Percentiles rank a stretch among this genome's conserved stretches.
Conservation (phyloP, 2,888 invertebrate genomes). For the Apomyelois bistriatella region DNA sequence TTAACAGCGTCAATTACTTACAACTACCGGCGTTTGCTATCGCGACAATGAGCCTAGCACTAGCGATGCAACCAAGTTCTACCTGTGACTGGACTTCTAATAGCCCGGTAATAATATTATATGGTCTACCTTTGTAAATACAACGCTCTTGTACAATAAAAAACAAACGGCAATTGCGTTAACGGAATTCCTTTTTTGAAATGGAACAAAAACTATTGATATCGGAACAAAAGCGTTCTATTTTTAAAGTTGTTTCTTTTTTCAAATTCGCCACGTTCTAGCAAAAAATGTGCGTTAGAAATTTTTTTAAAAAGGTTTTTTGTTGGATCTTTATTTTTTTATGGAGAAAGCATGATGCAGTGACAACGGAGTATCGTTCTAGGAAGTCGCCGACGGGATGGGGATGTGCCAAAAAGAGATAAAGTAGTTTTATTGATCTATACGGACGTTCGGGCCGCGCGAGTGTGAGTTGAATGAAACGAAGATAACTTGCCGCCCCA, state of each 20-base stretch:
- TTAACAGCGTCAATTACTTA: slow-evolving; percentile 67
- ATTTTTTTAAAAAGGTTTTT: slow-evolving; percentile 23
- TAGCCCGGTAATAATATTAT: slow-evolving; percentile 74
- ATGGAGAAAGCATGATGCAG: slow-evolving; percentile 57
- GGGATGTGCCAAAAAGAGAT: slow-evolving; percentile 82
- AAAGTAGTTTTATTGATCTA: slow-evolving; percentile 82
- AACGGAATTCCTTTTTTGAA: slow-evolving; percentile 47
- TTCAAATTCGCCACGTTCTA: slow-evolving; percentile 34
- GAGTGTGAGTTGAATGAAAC: slow-evolving; percentile 80
- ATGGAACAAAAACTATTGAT: slow-evolving; percentile 41
- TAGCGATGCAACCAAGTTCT: slow-evolving; percentile 55
- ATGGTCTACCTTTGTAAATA: slow-evolving; percentile 74
- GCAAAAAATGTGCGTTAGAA: slow-evolving; percentile 20
- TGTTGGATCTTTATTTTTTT: slow-evolving; percentile 31
- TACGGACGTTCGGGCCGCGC: slow-evolving; percentile 77
- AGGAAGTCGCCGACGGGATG: slow-evolving; percentile 74
- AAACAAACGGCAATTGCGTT: slow-evolving; percentile 63
- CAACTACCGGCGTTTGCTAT: slow-evolving; percentile 47
- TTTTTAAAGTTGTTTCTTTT: slow-evolving; percentile 37
- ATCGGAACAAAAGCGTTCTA: slow-evolving; percentile 29
- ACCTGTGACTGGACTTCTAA: slow-evolving; percentile 70
- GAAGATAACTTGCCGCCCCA: slow-evolving; percentile 81
- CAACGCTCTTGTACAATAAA: slow-evolving; percentile 55
- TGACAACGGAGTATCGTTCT: slow-evolving; percentile 59
- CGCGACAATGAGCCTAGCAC: slow-evolving; percentile 60